A percentile compares a stretch with the other conserved stretches of the same genome.
Evolutionary conservation across 2,113 vertebrate genomes (phyloP).

Genomic region (Tachysurus vachellii): DNA sequence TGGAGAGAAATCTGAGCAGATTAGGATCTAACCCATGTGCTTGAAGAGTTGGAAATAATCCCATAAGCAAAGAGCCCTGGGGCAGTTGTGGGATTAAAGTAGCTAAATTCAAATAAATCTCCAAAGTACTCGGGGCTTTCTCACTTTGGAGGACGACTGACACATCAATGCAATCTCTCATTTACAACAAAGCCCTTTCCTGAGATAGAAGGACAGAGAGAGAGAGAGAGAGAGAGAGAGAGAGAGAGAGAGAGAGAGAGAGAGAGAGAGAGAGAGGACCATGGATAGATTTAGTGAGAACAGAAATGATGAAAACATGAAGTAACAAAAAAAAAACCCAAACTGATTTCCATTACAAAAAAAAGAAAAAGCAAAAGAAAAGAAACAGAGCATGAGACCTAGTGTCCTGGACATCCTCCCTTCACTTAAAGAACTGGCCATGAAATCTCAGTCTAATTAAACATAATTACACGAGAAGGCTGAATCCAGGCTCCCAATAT

Average conservation of each 20-base stretch:
- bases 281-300: conserved; percentile 21
- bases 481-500: conserved; percentile 51
- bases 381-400: conserved; percentile 3
- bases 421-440: conserved; percentile 31
- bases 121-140: conserved; percentile 59
- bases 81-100: conserved; percentile 72
- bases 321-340: background rate
- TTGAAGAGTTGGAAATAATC: conserved; percentile 48
- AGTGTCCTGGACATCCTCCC: conserved; percentile 1
- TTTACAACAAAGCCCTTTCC: conserved; percentile 64
- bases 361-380: conserved; percentile 29
- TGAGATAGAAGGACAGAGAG: conserved; percentile 60
- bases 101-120: conserved; percentile 57
- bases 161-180: conserved; percentile 73
- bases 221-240: conserved; percentile 3
- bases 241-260: conserved; percentile 15
- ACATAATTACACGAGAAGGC: conserved; percentile 41
- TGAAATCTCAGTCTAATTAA: conserved; percentile 54
- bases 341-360: conserved; percentile 9
- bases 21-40: conserved; percentile 66
- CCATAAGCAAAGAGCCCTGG: conserved; percentile 60
- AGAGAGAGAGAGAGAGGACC: conserved; percentile 54
- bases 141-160: conserved; percentile 63
- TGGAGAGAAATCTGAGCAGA: conserved; percentile 68
- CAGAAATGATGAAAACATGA: conserved; percentile 53